Conservation (phyloP, 2,797 vertebrate genomes). For the Melanotaenia parkinsoni region DNA sequence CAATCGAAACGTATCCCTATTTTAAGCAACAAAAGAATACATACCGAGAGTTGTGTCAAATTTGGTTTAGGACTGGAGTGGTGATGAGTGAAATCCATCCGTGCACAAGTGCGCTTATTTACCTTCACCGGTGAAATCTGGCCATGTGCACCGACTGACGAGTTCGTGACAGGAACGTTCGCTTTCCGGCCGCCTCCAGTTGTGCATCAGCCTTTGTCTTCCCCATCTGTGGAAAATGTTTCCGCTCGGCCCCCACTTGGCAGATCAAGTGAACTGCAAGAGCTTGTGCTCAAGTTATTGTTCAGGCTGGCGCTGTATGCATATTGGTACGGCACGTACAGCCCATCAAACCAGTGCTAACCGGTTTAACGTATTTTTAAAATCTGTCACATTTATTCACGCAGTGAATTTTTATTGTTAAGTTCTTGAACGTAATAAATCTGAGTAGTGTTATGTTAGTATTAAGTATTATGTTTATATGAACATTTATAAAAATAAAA, state of each 20-base stretch:
- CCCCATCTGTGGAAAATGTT: slow-evolving; percentile 38
- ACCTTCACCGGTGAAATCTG: not conserved
- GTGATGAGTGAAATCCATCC: not conserved
- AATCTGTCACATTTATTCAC: not conserved
- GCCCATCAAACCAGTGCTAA: slow-evolving; percentile 22
- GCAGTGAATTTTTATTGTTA: not conserved
- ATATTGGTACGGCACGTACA: slow-evolving; percentile 10
- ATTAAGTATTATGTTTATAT: not conserved
- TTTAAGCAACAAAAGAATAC: slow-evolving; percentile 22
- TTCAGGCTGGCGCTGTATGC: slow-evolving; percentile 21
- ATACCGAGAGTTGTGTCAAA: slow-evolving; percentile 36
- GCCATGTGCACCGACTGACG: slow-evolving; percentile 66
- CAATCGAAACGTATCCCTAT: not conserved
- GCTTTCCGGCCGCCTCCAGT: slow-evolving; percentile 53
- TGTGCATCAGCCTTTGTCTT: slow-evolving; percentile 61
- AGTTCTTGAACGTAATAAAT: not conserved
- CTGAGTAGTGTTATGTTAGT: not conserved
- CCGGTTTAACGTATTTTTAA: slow-evolving; percentile 17
- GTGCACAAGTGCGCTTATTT: not conserved
- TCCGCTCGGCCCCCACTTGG: slow-evolving; percentile 50
- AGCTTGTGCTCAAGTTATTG: slow-evolving; percentile 29
- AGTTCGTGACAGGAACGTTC: slow-evolving; percentile 69
- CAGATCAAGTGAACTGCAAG: slow-evolving; percentile 40
- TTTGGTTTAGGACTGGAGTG: not conserved
- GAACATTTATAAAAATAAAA: not conserved